A percentile compares a stretch with the other conserved stretches of the same genome.
Conservation (phyloP, 2,888 invertebrate species). For the Stenotaenia linearis region DNA sequence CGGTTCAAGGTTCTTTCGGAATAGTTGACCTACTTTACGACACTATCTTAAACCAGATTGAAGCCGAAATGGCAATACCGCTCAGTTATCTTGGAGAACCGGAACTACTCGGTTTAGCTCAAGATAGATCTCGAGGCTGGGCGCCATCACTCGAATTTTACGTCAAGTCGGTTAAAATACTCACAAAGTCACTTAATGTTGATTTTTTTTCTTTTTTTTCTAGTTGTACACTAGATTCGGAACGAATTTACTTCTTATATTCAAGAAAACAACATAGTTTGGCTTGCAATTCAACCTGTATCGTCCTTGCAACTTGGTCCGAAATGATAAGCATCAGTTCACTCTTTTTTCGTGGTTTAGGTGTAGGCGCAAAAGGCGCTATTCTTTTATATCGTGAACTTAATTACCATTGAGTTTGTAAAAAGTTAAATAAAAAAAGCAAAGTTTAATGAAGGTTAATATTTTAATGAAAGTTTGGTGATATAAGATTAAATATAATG, state of each 20-base stretch:
- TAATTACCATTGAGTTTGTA: not conserved
- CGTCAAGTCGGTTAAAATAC: slow-evolving; percentile 1
- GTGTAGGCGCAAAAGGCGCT: not conserved
- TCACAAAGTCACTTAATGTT: not conserved
- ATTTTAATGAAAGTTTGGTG: too few species aligned
- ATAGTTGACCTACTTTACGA: not conserved
- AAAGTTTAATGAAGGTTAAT: not conserved
- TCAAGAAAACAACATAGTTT: not conserved
- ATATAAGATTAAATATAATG: too few species aligned
- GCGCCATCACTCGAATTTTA: slow-evolving; percentile 24
- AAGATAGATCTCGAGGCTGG: not conserved
- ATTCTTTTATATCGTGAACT: slow-evolving; percentile 4
- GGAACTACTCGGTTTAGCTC: not conserved
- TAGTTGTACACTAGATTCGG: not conserved
- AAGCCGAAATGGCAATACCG: slow-evolving; percentile 1
- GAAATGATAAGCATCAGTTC: not conserved
- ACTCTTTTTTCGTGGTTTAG: not conserved
- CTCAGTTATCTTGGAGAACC: not conserved
- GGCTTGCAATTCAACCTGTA: not conserved
- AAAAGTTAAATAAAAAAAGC: not conserved
- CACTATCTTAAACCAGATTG: not conserved
- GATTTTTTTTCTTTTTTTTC: not conserved
- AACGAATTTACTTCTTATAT: slow-evolving; percentile 4
- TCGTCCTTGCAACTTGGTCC: not conserved
- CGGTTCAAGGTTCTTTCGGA: not conserved